Percentiles rank a stretch among this genome's conserved stretches.
These are phyloP conservation scores for Beroe forskalii DNA, from an alignment of 37 sponge, comb jelly and placozoan genomes.

Conservation along the genomic window DNA sequence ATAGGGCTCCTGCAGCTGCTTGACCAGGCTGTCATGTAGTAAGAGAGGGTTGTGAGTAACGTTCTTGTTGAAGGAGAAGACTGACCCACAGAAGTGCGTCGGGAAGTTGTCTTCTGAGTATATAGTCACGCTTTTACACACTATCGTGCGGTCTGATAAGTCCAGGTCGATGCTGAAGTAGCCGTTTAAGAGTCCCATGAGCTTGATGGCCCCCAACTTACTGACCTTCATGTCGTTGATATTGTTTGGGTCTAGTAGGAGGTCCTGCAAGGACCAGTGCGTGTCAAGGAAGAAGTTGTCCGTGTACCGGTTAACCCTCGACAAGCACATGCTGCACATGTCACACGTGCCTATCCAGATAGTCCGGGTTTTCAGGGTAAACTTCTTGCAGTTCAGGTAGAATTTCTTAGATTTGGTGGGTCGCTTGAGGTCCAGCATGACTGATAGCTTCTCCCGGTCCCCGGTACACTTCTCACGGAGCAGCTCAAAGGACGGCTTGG, in stretches of 20 bases:
- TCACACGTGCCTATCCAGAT: constrained; percentile 43
- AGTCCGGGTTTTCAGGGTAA: neutral
- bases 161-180: constrained; percentile 16
- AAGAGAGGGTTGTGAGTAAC: neutral
- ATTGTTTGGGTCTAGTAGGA: neutral
- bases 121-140: neutral
- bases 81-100: constrained; percentile 6
- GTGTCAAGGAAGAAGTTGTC: constrained; percentile 50
- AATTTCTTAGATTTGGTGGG: neutral
- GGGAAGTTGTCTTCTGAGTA: constrained; percentile 45
- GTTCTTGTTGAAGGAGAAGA: constrained; percentile 31
- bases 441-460: neutral
- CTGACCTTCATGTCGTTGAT: neutral
- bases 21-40: neutral
- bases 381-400: neutral
- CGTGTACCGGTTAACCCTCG: neutral
- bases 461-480: neutral
- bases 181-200: constrained; percentile 32
- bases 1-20: neutral
- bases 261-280: constrained; percentile 36
- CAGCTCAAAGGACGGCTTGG: neutral
- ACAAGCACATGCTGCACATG: neutral
- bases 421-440: constrained; percentile 15
- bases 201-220: neutral
- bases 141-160: neutral